Base-by-base conservation (phyloP, 2,888 invertebrate species). In the Torymus aiolomorphi region DNA sequence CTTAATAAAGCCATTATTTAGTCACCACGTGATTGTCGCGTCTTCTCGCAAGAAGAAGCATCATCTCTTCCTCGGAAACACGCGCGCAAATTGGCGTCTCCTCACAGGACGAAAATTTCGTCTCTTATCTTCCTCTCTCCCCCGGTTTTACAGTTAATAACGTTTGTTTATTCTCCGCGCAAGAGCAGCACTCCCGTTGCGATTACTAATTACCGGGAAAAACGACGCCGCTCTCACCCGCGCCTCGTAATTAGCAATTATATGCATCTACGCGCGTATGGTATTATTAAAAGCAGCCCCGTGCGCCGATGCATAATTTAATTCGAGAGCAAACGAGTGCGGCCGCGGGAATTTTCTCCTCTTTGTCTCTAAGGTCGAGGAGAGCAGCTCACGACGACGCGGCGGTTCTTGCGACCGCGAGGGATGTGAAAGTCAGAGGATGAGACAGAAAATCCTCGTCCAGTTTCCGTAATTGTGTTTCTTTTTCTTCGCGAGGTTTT, bases 81-180 rank as follows among this genome's bases (percentile, higher is more conserved):
- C 51, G 20, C 5, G 20, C 20, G 62, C 24, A 24, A 59, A 62
- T 62, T 72, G 61, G 54, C 51, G 61, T 61, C 3, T 12, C 49
- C 20, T 49, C 20, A 12, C 20, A 2, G 2, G 24, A 61, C 61
- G 59, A 62, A 72, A 61, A 62, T 72, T 72, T 72, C 61, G 20
- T 52, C 62, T 70, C 59, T 13, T 16, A 16, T 70, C 49, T 24
- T 62, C 11, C 16, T 61, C 24, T 18, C 51, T 20, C 16, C 14
- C 14, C 31, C n/a, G n/a, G 31, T 20, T 70, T 54, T 73, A 78
- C 78, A 75, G 78, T 79, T 79, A 79, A 79, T 79, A 75, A 70
- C 70, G 78, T 65, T 75, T 65, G 78, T 76, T 63, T 76, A 70
- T 31, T 63, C 65, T 65, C 31, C n/a, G 2, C 24, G 24, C 24